Percentiles rank a stretch among this genome's conserved stretches.
These are phyloP conservation scores for Cataglyphis albicans DNA, from an alignment of 2,888 invertebrate species.

Conservation along the genomic window DNA sequence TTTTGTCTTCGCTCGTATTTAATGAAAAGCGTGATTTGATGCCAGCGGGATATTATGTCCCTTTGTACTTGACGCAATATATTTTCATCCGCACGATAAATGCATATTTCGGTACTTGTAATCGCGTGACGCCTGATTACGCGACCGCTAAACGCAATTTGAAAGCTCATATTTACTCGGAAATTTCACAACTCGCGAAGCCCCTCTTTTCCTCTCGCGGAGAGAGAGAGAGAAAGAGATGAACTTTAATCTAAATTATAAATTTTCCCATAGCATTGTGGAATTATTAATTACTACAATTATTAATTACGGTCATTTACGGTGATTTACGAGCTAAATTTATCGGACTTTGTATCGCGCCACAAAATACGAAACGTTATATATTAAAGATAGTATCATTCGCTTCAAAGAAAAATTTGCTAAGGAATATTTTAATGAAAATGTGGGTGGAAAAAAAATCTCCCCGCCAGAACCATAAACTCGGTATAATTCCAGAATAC, in stretches of 20 bases:
- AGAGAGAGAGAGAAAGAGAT: background rate
- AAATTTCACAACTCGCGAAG: background rate
- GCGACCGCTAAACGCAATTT: background rate
- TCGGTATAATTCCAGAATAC: slow-evolving; percentile 8
- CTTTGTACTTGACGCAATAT: slow-evolving; percentile 50
- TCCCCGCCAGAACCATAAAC: background rate
- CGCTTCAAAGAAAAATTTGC: background rate
- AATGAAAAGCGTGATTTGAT: slow-evolving; percentile 52
- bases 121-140: background rate
- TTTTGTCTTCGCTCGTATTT: slow-evolving; percentile 42
- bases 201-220: background rate
- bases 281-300: slow-evolving; percentile 19
- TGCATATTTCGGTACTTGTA: slow-evolving; percentile 8
- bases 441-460: background rate
- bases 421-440: background rate
- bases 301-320: background rate
- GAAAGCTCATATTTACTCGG: background rate
- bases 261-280: background rate
- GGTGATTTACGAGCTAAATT: background rate
- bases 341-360: background rate
- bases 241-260: background rate
- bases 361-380: background rate
- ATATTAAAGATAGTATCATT: background rate
- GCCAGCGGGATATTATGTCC: slow-evolving; percentile 37
- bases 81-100: slow-evolving; percentile 35